These are phyloP conservation scores for Cheilosia scutellata DNA, from an alignment of 2,888 invertebrate genomes.

Conservation along the genomic window DNA sequence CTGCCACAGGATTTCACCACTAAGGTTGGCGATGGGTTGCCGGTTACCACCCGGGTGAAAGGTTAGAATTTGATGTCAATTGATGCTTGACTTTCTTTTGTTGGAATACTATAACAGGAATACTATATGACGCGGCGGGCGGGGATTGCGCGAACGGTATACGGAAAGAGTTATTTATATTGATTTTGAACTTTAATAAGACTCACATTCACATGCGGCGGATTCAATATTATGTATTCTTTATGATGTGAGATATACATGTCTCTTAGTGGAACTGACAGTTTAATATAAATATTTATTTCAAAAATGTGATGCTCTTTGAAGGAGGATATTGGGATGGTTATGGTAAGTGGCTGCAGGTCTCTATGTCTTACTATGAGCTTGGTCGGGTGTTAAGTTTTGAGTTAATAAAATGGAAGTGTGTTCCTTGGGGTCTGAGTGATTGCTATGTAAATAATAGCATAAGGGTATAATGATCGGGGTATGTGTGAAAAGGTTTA, in stretches of 20 bases:
- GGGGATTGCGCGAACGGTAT: background rate
- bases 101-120: background rate
- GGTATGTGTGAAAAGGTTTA: background rate
- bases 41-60: slow-evolving; percentile 30
- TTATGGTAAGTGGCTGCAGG: background rate
- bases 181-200: slow-evolving; percentile 75
- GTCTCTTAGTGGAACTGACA: slow-evolving; percentile 64
- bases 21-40: slow-evolving; percentile 60
- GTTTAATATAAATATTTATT: slow-evolving; percentile 56
- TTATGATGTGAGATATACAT: slow-evolving; percentile 45
- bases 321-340: background rate
- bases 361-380: background rate
- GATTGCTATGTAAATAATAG: slow-evolving; percentile 30
- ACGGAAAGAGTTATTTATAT: slow-evolving; percentile 69
- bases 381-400: background rate
- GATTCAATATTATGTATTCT: slow-evolving; percentile 53
- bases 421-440: slow-evolving; percentile 19
- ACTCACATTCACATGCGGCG: slow-evolving; percentile 72
- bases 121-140: too few relatives aligned
- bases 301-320: background rate
- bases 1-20: slow-evolving; percentile 72
- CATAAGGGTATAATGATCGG: background rate
- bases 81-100: slow-evolving; percentile 67
- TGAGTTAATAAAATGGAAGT: slow-evolving; percentile 5
- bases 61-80: slow-evolving; percentile 75